Base-by-base conservation (phyloP, 2,113 vertebrate species). In the Eurypyga helias region DNA sequence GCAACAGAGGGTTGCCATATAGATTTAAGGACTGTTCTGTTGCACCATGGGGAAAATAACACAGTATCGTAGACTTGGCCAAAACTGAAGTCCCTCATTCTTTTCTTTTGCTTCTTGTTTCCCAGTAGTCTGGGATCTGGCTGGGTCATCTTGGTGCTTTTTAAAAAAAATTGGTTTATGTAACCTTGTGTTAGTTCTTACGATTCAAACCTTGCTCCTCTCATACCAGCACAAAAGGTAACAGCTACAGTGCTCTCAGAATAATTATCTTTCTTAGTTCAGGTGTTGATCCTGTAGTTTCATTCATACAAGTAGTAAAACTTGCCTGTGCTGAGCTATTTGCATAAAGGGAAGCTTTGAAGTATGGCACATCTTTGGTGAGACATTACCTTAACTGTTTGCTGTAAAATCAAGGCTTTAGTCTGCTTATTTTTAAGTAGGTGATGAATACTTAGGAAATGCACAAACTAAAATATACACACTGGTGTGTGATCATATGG, bases 111-210 rank as follows among this genome's bases (percentile, higher is more conserved):
- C 6, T 66, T 49, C 21, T 52, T 78, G 12, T 36, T 87, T 86
- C 15, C 9, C 38, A 46, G 25, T 62, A 6, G 10, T 70, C 62
- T 77, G n/a, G 8, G 17, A 23, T 48, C 12, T 38, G 57, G 90
- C 9, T 54, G 58, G 19, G 24, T 89, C 41, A 62, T n/a, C 20
- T 80, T 21, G 18, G 12, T 41, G 26, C 6, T 55, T 71, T 67
- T 52, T 29, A 2, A 23, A 2, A 2, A 2, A 61, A 33, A 9
- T 4, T 29, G 2, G 12, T 10, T 19, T 38, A 31, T 64, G 4
- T n/a, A 69, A 4, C 13, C 10, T 69, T 55, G 20, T 34, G 55
- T 72, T 62, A 34, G 7, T 73, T 93, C 58, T 62, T 71, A 8
- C 0, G 0, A 36, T 69, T 36, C 10, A 85, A 20, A 48, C 11